Base-by-base conservation (phyloP, 1,140 invertebrate species). In the Drosophila repletoides region DNA sequence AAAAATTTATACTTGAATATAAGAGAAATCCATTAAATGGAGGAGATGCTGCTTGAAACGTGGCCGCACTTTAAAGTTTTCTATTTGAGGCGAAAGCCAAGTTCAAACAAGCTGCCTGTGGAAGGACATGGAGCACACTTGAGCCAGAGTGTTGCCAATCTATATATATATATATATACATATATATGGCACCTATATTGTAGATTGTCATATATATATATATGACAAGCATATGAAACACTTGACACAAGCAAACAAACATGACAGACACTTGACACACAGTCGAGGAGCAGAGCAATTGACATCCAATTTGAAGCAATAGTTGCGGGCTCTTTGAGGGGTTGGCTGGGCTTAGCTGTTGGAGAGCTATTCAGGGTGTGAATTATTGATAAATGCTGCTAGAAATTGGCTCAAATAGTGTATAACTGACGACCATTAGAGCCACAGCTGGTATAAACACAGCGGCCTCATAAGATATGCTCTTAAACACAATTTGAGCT, bases 241-340 rank as follows among this genome's bases (percentile, higher is more conserved):
- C 79, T 83, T 79, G 74, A 75, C 56, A 77, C 48, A 53, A 55
- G 61, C 79, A 79, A 83, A 83, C 71, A 83, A 84, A 79, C 58
- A 83, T 84, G 74, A 79, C 79, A 84, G 60, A 33, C 79, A 63
- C 58, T 68, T 40, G 64, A 22, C 56, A 60, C 63, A 38, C 33
- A 31, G 6, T 36, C 22, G 38, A 49, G 12, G 28, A 31, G 24
- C 43, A 15, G 5, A 52, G 49, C 49, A 52, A 53, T 53, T 53
- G 51, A 41, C 51, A 24, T 24, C 24, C 24, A 41, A 38, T 29
- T 36, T 4, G 24, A 56, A 43, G 9, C 26, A 12, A n/a, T n/a
- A n/a, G n/a, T n/a, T n/a, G n/a, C n/a, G n/a, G n/a, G n/a, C n/a
- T n/a, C n/a, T n/a, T n/a, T n/a, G n/a, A n/a, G 5, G 28, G n/a